Evolutionary conservation across 2,888 invertebrate genomes (phyloP).

Genomic region (Hydriomena furcata): DNA sequence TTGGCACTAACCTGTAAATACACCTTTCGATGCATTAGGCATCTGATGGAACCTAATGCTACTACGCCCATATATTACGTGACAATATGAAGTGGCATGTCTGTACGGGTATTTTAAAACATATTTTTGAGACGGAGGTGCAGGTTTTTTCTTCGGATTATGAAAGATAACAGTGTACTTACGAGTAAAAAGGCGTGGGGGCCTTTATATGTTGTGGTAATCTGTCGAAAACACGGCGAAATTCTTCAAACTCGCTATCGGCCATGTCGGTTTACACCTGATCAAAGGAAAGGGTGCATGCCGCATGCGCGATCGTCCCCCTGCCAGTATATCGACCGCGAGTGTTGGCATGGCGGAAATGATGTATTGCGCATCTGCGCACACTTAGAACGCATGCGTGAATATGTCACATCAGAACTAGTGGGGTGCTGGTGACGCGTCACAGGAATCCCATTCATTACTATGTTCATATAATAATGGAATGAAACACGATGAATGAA

Average conservation of each 20-base stretch:
- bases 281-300: constrained; percentile 79
- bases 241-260: constrained; percentile 97
- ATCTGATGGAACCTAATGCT: neutral
- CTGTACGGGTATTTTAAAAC: constrained; percentile 21
- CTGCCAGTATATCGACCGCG: constrained; percentile 65
- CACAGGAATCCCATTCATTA: constrained; percentile 52
- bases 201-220: constrained; percentile 90
- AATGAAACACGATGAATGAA: constrained; percentile 8
- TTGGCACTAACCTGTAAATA: constrained; percentile 89
- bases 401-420: constrained; percentile 40
- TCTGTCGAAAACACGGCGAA: constrained; percentile 93
- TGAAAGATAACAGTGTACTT: constrained; percentile 76
- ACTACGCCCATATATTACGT: constrained; percentile 38
- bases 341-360: constrained; percentile 30
- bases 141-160: constrained; percentile 2
- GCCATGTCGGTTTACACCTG: constrained; percentile 92
- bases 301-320: constrained; percentile 64
- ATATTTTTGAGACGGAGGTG: neutral
- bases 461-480: constrained; percentile 11
- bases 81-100: constrained; percentile 38
- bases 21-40: neutral
- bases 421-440: constrained; percentile 42
- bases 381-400: constrained; percentile 40
- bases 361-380: constrained; percentile 55
- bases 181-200: constrained; percentile 94